These are phyloP conservation scores for Drosophila baimaii DNA, from an alignment of 1,140 invertebrate species.

Conservation along the genomic window DNA sequence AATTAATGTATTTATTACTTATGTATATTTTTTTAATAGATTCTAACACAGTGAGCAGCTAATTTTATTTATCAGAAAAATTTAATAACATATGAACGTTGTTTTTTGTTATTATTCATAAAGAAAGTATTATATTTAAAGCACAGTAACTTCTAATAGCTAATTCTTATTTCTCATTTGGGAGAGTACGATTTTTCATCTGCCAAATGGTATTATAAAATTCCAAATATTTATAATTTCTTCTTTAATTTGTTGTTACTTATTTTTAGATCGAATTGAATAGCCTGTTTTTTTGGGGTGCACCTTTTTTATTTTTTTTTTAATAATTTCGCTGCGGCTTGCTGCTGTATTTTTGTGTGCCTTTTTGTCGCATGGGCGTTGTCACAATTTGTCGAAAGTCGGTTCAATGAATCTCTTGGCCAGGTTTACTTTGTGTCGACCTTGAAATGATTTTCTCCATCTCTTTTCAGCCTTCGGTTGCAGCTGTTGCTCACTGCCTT, in stretches of 20 bases:
- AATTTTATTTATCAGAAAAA: too few species aligned
- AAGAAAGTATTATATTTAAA: too few species aligned
- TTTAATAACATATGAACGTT: too few species aligned
- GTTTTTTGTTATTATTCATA: too few species aligned
- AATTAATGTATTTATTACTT: too few species aligned
- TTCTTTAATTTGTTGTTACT: not conserved
- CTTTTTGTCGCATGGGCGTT: slow-evolving; percentile 57
- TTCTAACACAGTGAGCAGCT: too few species aligned
- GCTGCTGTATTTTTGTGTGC: not conserved
- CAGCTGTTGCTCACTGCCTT: slow-evolving; percentile 39
- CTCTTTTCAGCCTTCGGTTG: slow-evolving; percentile 15
- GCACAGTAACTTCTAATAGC: too few species aligned
- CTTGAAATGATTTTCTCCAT: slow-evolving; percentile 64
- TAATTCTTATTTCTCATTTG: too few species aligned
- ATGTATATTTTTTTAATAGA: too few species aligned
- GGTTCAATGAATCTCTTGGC: slow-evolving; percentile 72
- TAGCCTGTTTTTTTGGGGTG: not conserved
- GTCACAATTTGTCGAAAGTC: slow-evolving; percentile 68
- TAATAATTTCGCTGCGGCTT: not conserved
- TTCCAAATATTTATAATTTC: not conserved
- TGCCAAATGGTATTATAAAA: not conserved
- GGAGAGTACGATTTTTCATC: too few species aligned
- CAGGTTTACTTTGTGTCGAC: slow-evolving; percentile 41
- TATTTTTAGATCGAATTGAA: not conserved
- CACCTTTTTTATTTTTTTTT: too few species aligned